These are phyloP conservation scores for Vidua macroura DNA, from an alignment of 2,113 vertebrate genomes.

Conservation along the genomic window DNA sequence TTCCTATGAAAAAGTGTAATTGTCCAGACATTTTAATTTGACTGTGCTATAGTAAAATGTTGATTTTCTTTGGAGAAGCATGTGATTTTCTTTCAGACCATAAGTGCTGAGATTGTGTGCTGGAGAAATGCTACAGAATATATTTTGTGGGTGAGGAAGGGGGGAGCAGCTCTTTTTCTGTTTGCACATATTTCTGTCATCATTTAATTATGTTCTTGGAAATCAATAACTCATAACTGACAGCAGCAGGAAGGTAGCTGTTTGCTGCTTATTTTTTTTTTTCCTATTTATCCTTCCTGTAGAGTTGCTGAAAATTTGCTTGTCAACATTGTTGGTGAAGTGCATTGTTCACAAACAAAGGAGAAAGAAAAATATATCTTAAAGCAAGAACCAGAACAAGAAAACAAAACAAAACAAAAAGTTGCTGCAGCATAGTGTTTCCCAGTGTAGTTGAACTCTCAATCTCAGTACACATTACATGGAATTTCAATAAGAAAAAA, in stretches of 20 bases:
- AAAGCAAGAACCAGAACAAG: neutral
- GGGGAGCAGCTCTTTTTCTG: neutral
- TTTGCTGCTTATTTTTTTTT: neutral
- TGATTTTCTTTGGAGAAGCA: neutral
- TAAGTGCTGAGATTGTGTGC: neutral
- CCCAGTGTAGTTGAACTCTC: neutral
- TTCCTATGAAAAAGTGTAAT: slow-evolving; percentile 6
- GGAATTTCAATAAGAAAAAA: neutral
- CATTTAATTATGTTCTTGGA: neutral
- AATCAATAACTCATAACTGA: slow-evolving; percentile 21
- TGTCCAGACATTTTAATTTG: slow-evolving; percentile 29
- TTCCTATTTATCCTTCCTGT: neutral
- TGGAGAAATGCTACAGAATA: neutral
- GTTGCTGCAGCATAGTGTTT: neutral
- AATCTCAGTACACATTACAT: neutral
- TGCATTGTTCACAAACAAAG: neutral
- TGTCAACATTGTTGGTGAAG: slow-evolving; percentile 9
- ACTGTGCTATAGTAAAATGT: neutral
- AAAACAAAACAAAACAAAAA: neutral
- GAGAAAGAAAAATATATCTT: neutral
- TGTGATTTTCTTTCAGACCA: neutral
- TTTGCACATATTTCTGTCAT: neutral
- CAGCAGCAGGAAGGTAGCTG: neutral
- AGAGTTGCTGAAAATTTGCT: slow-evolving; percentile 3
- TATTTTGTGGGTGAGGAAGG: neutral